Evolutionary conservation across 2,113 vertebrate species (phyloP).

Genomic region (Balaenoptera acutorostrata): DNA sequence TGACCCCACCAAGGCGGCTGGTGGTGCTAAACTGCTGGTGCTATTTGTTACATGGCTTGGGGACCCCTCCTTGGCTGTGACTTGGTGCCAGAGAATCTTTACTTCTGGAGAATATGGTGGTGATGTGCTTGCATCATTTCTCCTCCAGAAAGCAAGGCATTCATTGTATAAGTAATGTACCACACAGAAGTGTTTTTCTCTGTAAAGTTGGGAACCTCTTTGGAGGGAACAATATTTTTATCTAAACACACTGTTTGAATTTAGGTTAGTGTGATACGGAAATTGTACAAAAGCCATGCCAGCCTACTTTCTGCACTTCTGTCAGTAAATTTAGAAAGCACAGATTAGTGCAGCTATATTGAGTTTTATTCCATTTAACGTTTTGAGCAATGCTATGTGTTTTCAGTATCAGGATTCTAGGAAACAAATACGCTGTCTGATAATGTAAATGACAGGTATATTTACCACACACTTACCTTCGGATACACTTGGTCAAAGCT

Average conservation of each 20-base stretch:
- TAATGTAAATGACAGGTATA: background rate
- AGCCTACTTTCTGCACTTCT: slow-evolving; percentile 7
- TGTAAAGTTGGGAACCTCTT: background rate
- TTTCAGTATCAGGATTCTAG: background rate
- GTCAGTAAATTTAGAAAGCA: slow-evolving; percentile 35
- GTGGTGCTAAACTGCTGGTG: background rate
- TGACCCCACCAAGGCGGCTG: rapidly evolving
- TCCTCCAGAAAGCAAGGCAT: background rate
- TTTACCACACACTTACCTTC: background rate
- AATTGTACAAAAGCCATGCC: slow-evolving; percentile 4
- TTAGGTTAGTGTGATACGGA: background rate
- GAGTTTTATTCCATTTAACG: background rate
- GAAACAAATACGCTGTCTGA: background rate
- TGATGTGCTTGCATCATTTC: background rate
- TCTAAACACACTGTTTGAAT: slow-evolving; percentile 24
- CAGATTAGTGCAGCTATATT: background rate
- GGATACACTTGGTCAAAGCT: background rate
- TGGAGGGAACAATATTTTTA: slow-evolving; percentile 37
- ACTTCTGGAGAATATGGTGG: background rate
- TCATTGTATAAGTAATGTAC: background rate
- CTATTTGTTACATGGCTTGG: background rate
- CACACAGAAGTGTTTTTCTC: background rate
- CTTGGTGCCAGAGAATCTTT: background rate
- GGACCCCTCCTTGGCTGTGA: background rate
- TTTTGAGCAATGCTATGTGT: background rate